Evolutionary conservation across 2,888 invertebrate genomes (phyloP), one percentile per base, ranked within the genome.

Genomic region (Melinaea menophilus): DNA sequence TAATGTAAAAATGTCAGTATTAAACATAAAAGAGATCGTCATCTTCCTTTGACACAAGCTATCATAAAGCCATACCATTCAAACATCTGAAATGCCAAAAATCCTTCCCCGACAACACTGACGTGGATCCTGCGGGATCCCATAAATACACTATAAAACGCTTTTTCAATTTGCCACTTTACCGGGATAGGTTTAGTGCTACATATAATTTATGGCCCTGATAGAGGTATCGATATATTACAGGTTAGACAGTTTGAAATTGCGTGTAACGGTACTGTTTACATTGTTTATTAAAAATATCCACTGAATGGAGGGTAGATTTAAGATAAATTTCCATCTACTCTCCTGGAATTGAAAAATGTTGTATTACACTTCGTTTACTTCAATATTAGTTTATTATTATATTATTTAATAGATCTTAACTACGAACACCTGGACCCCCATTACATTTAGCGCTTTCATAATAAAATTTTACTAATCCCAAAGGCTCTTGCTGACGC

Each of bases 391-490:
- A 31, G 5, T 31, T 51, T 51, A 11, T 31, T 11, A 51, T 22
- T 51, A 9, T 41, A 41, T 51, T 31, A 22, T 9, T 22, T 51
- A 22, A 31, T 51, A 3, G 7, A 51, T 31, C 31, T 31, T 31
- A 9, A 51, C 4, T 31, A 31, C 51, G 4, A 51, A 22, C 51
- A 51, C 31, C 51, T 51, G 51, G 31, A 72, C 63, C 69, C 73
- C 77, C 77, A 80, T 31, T 31, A 51, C 31, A 51, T 51, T 31
- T 31, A 11, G 7, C 31, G 82, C 78, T 82, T 79, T 79, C 73
- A 79, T 81, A 82, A 80, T 86, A 84, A 85, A 87, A 85, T 79
- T 82, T 78, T 70, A 73, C 81, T 87, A 85, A 88, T 85, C 85
- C 87, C 79, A 66, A 75, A 76, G 78, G 79, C 81, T 79, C 80